A percentile compares a stretch with the other conserved stretches of the same genome.
phyloP scores from a whole-genome alignment of 2,797 vertebrate species.

The Alosa sapidissima region DNA sequence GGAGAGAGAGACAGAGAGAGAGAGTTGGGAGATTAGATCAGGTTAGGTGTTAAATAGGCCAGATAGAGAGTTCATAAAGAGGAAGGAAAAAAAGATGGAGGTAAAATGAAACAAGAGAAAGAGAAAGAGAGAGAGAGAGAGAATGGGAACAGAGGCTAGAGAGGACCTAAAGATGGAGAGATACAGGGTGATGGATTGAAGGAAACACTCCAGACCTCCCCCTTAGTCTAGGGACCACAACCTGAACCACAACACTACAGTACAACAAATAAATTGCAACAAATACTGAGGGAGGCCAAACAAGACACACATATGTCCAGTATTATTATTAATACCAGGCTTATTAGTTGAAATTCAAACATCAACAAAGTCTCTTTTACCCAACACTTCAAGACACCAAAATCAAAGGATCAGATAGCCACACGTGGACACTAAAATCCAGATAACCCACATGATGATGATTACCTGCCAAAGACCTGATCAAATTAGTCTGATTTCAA shows the following conservation, averaged over 20 bases:
- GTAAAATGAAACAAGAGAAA: slow-evolving; percentile 8
- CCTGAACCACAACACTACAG: neutral
- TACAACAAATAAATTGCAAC: neutral
- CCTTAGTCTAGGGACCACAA: neutral
- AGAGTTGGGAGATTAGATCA: neutral
- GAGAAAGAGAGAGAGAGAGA: neutral
- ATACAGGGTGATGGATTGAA: neutral
- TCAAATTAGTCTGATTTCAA: neutral
- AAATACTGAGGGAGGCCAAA: neutral
- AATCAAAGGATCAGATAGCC: neutral
- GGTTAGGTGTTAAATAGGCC: neutral
- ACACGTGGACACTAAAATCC: neutral
- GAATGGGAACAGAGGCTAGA: slow-evolving; percentile 17
- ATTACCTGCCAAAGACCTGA: neutral
- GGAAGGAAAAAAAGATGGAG: neutral
- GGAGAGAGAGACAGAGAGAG: neutral
- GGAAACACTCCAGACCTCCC: neutral
- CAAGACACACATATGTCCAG: neutral
- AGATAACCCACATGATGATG: neutral
- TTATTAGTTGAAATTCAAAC: neutral
- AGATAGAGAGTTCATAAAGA: slow-evolving; percentile 26
- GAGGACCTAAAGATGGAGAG: slow-evolving; percentile 49
- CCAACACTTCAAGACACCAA: neutral
- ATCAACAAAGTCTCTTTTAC: neutral
- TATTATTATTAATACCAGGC: neutral